These are phyloP conservation scores for Cataglyphis albicans DNA, from an alignment of 2,888 invertebrate genomes.

Conservation along the genomic window DNA sequence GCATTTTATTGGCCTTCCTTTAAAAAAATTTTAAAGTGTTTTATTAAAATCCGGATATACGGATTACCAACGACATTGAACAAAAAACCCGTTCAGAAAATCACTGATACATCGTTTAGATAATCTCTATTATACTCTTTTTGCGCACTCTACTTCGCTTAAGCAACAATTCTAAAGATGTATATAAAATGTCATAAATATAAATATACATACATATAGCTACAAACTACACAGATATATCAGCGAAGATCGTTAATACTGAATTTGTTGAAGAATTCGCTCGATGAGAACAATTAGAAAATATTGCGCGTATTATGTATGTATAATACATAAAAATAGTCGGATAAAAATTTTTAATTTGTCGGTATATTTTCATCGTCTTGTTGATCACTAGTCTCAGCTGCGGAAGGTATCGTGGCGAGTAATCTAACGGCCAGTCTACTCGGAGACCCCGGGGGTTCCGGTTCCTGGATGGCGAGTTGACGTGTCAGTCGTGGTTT, in stretches of 20 bases:
- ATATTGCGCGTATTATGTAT: background rate
- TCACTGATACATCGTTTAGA: background rate
- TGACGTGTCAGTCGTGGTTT: conserved; percentile 94
- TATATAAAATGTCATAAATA: conserved; percentile 46
- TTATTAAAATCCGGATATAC: background rate
- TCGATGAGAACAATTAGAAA: conserved; percentile 16
- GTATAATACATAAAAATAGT: conserved; percentile 24
- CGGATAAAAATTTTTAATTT: conserved; percentile 44
- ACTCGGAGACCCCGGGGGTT: conserved; percentile 89
- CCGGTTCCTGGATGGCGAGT: conserved; percentile 93
- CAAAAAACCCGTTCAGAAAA: background rate
- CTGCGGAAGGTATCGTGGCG: conserved; percentile 91
- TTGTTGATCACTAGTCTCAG: conserved; percentile 90
- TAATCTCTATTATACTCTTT: background rate
- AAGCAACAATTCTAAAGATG: conserved; percentile 25
- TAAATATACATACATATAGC: conserved; percentile 21
- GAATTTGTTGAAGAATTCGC: conserved; percentile 31
- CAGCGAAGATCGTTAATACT: conserved; percentile 51
- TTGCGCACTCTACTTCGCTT: background rate
- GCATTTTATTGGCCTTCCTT: conserved; percentile 2
- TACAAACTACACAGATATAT: conserved; percentile 16
- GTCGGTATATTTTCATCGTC: conserved; percentile 87
- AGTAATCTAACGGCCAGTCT: conserved; percentile 88
- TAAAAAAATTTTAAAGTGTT: background rate
- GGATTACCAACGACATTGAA: conserved; percentile 11